These are phyloP conservation scores for Ecliptopera silaceata DNA, from an alignment of 2,888 invertebrate genomes.

Conservation along the genomic window DNA sequence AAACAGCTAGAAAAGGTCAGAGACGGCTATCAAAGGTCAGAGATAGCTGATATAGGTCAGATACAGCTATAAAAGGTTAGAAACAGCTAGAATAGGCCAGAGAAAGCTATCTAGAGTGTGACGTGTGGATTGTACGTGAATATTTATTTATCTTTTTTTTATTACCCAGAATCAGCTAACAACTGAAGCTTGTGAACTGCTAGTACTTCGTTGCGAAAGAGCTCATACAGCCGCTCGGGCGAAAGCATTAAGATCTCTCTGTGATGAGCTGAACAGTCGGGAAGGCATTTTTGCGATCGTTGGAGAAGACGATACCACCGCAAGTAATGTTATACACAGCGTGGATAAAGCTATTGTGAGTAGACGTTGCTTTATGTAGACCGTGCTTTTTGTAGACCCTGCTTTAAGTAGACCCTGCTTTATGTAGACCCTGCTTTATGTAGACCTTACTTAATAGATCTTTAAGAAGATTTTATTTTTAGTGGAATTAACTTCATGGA, in stretches of 20 bases:
- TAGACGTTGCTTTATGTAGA: conserved; percentile 16
- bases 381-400: neutral
- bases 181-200: conserved; percentile 55
- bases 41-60: too few species aligned
- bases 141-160: neutral
- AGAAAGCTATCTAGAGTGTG: too few species aligned
- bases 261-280: conserved; percentile 44
- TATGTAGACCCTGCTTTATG: neutral
- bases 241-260: conserved; percentile 38
- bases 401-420: neutral
- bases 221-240: conserved; percentile 50
- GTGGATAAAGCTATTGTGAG: conserved; percentile 63
- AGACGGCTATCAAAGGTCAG: too few species aligned
- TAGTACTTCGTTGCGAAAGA: conserved; percentile 59
- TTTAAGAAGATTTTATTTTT: too few species aligned
- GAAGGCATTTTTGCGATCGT: conserved; percentile 45
- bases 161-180: conserved; percentile 47
- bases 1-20: too few species aligned
- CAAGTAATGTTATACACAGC: conserved; percentile 37
- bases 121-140: too few species aligned
- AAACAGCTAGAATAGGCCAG: too few species aligned
- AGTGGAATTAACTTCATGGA: neutral
- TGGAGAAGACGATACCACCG: neutral
- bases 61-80: too few species aligned
- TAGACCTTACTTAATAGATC: too few species aligned